Evolutionary conservation across 2,888 invertebrate species (phyloP).

Genomic region (Bursaphelenchus okinawaensis): DNA sequence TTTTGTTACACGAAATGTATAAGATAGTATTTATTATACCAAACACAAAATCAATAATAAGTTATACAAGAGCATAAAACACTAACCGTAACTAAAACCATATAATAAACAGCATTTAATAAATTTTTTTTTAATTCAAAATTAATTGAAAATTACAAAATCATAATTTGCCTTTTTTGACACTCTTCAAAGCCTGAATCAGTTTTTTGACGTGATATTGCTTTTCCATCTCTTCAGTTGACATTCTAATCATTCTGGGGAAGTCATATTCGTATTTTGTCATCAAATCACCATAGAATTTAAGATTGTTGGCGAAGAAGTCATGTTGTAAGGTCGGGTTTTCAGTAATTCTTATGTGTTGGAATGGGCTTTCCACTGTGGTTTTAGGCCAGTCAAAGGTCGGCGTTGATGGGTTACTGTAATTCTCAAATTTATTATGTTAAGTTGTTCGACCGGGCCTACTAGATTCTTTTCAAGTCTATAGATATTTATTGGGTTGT

Average conservation of each 20-base stretch:
- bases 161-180: too few relatives aligned
- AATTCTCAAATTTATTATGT: slow-evolving; percentile 3
- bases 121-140: too few relatives aligned
- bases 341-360: background rate
- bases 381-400: background rate
- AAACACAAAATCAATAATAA: too few relatives aligned
- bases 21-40: too few relatives aligned
- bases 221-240: background rate
- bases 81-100: too few relatives aligned
- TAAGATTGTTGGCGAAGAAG: background rate
- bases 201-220: background rate
- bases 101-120: too few relatives aligned
- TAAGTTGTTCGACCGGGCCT: too few relatives aligned
- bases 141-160: too few relatives aligned
- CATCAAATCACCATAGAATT: slow-evolving; percentile 16
- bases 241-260: background rate
- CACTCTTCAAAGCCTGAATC: background rate
- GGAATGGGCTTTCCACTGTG: background rate
- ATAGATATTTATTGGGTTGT: too few relatives aligned
- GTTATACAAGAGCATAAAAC: too few relatives aligned
- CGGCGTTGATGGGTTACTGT: background rate
- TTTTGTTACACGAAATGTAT: too few relatives aligned
- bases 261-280: slow-evolving; percentile 15
- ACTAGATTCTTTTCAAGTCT: too few relatives aligned
- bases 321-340: background rate